Percentiles rank a stretch among this genome's conserved stretches.
phyloP scores from a whole-genome alignment of 2,888 invertebrate species.

The Myopa tessellatipennis region DNA sequence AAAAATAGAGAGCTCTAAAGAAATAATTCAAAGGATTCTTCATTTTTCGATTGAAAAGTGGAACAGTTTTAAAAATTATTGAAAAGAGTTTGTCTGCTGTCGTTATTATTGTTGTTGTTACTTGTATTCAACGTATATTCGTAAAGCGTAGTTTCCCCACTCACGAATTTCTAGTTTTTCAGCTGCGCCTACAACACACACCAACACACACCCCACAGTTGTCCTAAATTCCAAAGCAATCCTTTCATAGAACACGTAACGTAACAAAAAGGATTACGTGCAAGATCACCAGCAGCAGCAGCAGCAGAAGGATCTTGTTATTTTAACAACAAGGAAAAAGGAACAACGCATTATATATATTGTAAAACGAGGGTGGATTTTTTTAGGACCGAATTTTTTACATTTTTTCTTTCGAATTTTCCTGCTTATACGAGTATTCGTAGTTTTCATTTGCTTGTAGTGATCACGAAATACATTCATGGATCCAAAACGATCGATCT shows the following conservation, averaged over 20 bases:
- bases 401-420: slow-evolving; percentile 24
- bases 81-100: not conserved
- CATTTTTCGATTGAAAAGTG: not conserved
- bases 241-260: slow-evolving; percentile 54
- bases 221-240: slow-evolving; percentile 57
- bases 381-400: slow-evolving; percentile 45
- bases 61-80: not conserved
- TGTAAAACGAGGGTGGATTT: slow-evolving; percentile 56
- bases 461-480: slow-evolving; percentile 56
- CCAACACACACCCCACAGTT: slow-evolving; percentile 55
- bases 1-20: not conserved
- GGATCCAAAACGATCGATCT: slow-evolving; percentile 56
- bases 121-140: not conserved
- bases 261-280: slow-evolving; percentile 66
- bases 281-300: slow-evolving; percentile 45
- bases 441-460: slow-evolving; percentile 52
- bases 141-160: not conserved
- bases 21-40: too few species aligned
- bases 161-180: slow-evolving; percentile 38
- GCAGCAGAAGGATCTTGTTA: slow-evolving; percentile 56
- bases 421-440: slow-evolving; percentile 44
- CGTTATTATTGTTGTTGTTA: not conserved
- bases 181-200: slow-evolving; percentile 56
- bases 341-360: slow-evolving; percentile 42
- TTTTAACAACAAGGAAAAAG: slow-evolving; percentile 47